Base-by-base conservation (phyloP, 2,113 vertebrate genomes). In the Condylura cristata region DNA sequence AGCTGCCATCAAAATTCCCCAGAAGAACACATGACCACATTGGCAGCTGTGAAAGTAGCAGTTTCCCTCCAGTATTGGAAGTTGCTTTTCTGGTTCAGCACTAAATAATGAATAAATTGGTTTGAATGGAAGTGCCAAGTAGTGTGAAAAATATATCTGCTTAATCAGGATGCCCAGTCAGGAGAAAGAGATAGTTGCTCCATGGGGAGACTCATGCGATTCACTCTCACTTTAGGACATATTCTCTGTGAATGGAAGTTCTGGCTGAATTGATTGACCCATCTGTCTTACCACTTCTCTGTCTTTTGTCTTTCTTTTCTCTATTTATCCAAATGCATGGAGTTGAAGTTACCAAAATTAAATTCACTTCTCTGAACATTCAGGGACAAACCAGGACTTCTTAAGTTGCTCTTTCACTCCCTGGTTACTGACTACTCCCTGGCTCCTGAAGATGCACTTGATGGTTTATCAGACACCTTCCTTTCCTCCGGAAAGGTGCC, bases 261-360 rank as follows among this genome's bases (percentile, higher is more conserved):
- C 65, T 65, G 30, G 44, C 11, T 79, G 75, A 66, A 46, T 22
- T n/a, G 28, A 17, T 17, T 65, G 18, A 6, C 10, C 2, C 32
- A 0, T 63, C 58, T 20, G 32, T 14, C 58, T 24, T 26, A 20
- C 30, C 70, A 34, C 17, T 79, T 28, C 72, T 37, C 46, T 22
- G 39, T 66, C 32, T 48, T 10, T 80, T 61, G n/a, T 81, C 68
- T 90, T 85, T 51, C 7, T 63, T 60, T 80, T 89, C 70, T 28
- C 8, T 53, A 7, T 75, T 37, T 90, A 51, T 88, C 37, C 9
- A 24, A 84, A 14, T 22, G 22, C 70, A 46, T 30, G 66, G 58
- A 74, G 75, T 34, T 37, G 30, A 81, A 83, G 56, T 28, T 39
- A 41, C 68, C 58, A 24, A 41, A 11, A 6, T 68, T 51, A 63